Evolutionary conservation across 2,888 invertebrate species (phyloP).

Genomic region (Sepioteuthis lessoniana): DNA sequence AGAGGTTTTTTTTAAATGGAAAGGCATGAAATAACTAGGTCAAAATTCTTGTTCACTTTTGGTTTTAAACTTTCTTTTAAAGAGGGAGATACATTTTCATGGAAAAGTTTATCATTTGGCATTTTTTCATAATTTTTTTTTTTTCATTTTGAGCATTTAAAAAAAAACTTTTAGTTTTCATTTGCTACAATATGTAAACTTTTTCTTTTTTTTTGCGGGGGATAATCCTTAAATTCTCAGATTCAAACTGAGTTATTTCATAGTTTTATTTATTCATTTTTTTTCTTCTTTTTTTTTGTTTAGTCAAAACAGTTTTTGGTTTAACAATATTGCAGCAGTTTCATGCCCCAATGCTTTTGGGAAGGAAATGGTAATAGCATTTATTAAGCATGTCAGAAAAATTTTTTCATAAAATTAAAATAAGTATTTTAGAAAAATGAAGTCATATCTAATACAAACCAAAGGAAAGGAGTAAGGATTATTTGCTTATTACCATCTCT

Average conservation of each 20-base stretch:
- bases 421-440: background rate
- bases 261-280: too few relatives aligned
- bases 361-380: background rate
- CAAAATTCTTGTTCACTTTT: background rate
- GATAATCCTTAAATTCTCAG: conserved; percentile 14
- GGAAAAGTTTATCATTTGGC: background rate
- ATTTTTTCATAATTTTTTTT: background rate
- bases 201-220: background rate
- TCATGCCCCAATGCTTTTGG: background rate
- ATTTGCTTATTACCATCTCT: background rate
- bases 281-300: too few relatives aligned
- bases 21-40: background rate
- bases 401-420: background rate
- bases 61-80: background rate
- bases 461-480: background rate
- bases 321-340: background rate
- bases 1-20: background rate
- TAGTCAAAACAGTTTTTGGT: background rate
- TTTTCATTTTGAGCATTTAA: background rate
- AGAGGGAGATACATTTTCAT: background rate
- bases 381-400: background rate
- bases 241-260: background rate
- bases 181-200: background rate
- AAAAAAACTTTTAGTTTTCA: too few relatives aligned
- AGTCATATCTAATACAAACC: background rate